Evolutionary conservation across 2,888 invertebrate species (phyloP).

Genomic region (Seladonia tumulorum): DNA sequence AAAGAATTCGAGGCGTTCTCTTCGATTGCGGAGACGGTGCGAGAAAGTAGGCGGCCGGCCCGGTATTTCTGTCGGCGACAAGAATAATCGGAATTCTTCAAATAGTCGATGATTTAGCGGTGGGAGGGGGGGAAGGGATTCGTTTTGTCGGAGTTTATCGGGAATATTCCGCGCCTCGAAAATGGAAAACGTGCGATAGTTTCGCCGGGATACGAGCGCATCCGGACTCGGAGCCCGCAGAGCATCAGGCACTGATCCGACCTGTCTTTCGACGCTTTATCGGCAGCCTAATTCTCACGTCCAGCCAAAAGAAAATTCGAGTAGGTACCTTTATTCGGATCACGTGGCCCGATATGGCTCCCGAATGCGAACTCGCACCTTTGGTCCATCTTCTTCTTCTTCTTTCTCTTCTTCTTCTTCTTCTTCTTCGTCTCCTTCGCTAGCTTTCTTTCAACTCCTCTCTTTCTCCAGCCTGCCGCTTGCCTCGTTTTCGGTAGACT

Average conservation of each 20-base stretch:
- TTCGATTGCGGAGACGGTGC: not conserved
- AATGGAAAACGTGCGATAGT: slow-evolving; percentile 22
- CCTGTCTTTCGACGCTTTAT: slow-evolving; percentile 59
- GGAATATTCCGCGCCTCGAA: slow-evolving; percentile 41
- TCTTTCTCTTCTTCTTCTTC: not conserved
- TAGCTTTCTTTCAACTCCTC: not conserved
- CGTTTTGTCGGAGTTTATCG: slow-evolving; percentile 50
- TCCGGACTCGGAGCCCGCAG: slow-evolving; percentile 20
- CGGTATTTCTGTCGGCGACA: slow-evolving; percentile 31
- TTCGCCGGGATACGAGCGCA: slow-evolving; percentile 8
- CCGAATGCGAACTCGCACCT: slow-evolving; percentile 71
- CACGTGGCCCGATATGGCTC: slow-evolving; percentile 78
- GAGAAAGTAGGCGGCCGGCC: slow-evolving; percentile 11
- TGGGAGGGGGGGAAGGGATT: not conserved
- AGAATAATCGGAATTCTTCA: slow-evolving; percentile 30
- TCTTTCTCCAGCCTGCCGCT: not conserved
- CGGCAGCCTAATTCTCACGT: slow-evolving; percentile 71
- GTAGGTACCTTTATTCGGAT: slow-evolving; percentile 72
- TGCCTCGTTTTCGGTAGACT: slow-evolving; percentile 25
- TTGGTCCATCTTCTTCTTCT: slow-evolving; percentile 61
- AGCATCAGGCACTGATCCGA: slow-evolving; percentile 52
- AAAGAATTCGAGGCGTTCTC: not conserved
- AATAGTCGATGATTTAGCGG: slow-evolving; percentile 28
- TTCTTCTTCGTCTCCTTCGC: not conserved
- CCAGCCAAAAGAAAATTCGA: slow-evolving; percentile 64